phyloP scores from a whole-genome alignment of 2,797 vertebrate genomes.

The Alosa sapidissima region DNA sequence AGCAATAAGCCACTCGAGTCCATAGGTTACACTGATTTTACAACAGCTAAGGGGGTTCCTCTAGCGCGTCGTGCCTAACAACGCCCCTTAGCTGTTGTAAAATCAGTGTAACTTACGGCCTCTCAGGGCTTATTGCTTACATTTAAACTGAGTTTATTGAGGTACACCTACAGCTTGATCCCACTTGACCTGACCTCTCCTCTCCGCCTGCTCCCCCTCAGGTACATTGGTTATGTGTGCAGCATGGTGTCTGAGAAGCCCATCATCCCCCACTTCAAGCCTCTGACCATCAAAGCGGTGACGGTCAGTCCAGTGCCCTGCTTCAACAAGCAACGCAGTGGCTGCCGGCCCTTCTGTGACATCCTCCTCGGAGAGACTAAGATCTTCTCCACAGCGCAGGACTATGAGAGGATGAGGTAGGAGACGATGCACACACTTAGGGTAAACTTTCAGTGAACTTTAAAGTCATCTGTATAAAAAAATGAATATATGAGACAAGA shows the following conservation, averaged over 20 bases:
- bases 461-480: not conserved
- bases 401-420: conserved; percentile 97
- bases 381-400: conserved; percentile 93
- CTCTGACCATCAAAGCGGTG: conserved; percentile 87
- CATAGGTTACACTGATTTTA: too few species aligned
- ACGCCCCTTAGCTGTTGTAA: too few species aligned
- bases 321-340: conserved; percentile 98
- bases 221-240: conserved; percentile 95
- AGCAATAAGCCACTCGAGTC: too few species aligned
- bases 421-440: not conserved
- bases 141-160: not conserved
- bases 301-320: conserved; percentile 92
- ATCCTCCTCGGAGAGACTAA: conserved; percentile 94
- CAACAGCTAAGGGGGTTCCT: too few species aligned
- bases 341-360: conserved; percentile 96
- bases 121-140: too few species aligned
- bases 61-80: too few species aligned
- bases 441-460: not conserved
- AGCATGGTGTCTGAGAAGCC: conserved; percentile 96
- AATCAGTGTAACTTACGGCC: too few species aligned
- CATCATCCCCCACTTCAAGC: conserved; percentile 89
- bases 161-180: not conserved
- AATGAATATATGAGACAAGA: too few species aligned
- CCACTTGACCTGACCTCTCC: not conserved
- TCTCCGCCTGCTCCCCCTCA: conserved; percentile 54